Evolutionary conservation across 64 coral and sea anemone genomes (phyloP), one percentile per base, ranked within the genome.

Genomic region (Acropora yongei): DNA sequence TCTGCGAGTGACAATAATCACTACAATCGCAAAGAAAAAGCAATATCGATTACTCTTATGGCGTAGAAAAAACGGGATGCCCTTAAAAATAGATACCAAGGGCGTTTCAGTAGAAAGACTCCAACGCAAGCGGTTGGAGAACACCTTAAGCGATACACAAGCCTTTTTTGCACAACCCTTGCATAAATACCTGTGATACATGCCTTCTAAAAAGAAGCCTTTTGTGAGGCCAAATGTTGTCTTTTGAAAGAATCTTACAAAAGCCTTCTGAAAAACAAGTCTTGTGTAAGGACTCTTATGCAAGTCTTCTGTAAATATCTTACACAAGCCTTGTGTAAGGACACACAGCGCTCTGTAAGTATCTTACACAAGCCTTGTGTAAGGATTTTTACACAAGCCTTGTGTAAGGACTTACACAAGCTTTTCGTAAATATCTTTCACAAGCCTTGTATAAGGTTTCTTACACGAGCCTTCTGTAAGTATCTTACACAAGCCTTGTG

Each of bases 1-100:
- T 63, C 58, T 63, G 58, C 58, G 16, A 8, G 58, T 63, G 11
- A 13, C 58, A 63, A 61, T 61, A 61, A 63, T 73, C 71, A 73
- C 71, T 73, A 73, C 71, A 73, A 73, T 73, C 71, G 71, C 71
- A 73, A 69, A 69, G 18, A 13, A 69, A 69, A 55, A 55, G 9
- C 51, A 17, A 69, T 73, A 42, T 73, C 71, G 14, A 73, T 73
- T 20, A 73, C 40, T 73, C 71, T 0, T 40, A 40, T 73, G 71
- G 40, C 71, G 71, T 73, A 42, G 6, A 73, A 73, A 73, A 63
- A 63, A 63, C 58, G 58, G 4, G 58, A 63, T 63, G 58, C 10
- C 1, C 13, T 63, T 63, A 63, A 63, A 63, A 13, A 63, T 63
- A 63, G 11, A 42, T 40, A 73, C n/a, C 71, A 30, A 73, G 9